Base-by-base conservation (phyloP, 2,113 vertebrate genomes). In the Dasyprocta punctata region DNA sequence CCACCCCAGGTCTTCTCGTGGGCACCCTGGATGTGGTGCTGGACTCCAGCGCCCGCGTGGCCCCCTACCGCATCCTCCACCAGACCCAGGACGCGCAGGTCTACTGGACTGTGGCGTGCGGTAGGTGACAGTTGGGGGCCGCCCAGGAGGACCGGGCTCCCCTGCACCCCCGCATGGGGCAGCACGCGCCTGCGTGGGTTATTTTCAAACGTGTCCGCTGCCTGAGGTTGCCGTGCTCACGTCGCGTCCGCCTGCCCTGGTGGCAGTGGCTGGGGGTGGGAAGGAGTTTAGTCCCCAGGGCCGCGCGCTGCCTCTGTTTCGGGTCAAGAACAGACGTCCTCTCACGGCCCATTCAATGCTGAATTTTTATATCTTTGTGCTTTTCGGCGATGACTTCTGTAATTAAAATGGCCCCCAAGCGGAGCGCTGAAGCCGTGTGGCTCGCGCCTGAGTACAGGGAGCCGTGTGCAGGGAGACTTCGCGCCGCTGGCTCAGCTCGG, bases 21-120 rank as follows among this genome's bases (percentile, higher is more conserved):
- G 99, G 99, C 83, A 99, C 99, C 1, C 95, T 99, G 78, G 99
- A 99, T 5, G 99, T 99, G 67, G 99, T 99, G 89, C 98, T 99
- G 98, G 99, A 99, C 98, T 99, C 99, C 77, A 99, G 99, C 49
- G 99, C 99, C 90, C 98, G 99, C 5, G 99, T 99, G 61, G 99
- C 99, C n/a, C 99, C 99, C 0, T 99, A 99, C 98, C 98, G 99
- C 86, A 99, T 99, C 95, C 99, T 99, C 82, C 99, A 99, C 71
- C 99, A 99, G 98, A 99, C 99, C 0, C 99, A 99, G 54, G 99
- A 99, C 97, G 99, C 99, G 0, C 99, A 99, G 98, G 98, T 99
- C 97, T 99, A 99, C 97, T 99, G 99, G 99, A 99, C 98, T 82
- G 99, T 99, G 30, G 99, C 99, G 0, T 99, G 99, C 61, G 99